Base-by-base conservation (phyloP, 2,113 vertebrate species). In the Leiothrix lutea region DNA sequence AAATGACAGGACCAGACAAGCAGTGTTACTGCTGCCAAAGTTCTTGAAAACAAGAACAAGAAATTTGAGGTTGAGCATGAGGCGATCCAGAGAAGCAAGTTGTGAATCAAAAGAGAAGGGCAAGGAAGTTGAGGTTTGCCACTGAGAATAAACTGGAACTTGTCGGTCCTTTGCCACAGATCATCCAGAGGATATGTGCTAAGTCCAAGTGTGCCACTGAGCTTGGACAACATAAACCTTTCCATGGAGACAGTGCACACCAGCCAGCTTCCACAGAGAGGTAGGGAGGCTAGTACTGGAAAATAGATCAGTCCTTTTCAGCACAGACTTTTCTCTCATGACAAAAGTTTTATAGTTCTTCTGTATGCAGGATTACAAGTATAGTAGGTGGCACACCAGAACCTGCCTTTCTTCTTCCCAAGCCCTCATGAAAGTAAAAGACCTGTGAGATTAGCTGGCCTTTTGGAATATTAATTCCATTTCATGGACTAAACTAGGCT, bases 1-100 rank as follows among this genome's bases (percentile, higher is more conserved):
- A 92, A 62, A 72, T 86, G 81, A 94, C 90, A 94, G 64, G 74
- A 95, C 60, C 62, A 94, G 88, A 95, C 71, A 92, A 85, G 87
- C 47, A 94, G 71, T 69, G 71, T 81, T 85, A 80, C 47, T 83
- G 79, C 79, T 93, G 92, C 92, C 94, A 95, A 94, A n/a, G 93
- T 91, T 95, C 66, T 61, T 70, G 62, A 77, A 81, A 81, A 61
- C 38, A 78, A 74, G 89, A 92, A 74, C 33, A 86, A 85, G 81
- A 91, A 95, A 83, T 83, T 0, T 67, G 54, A 95, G 85, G 81
- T 75, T 90, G 80, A 82, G 44, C 18, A 36, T 6, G 24, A 80
- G 35, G 50, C 2, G 1, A 88, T 86, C 67, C 42, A 83, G 67
- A 86, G 81, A 86, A 90, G 44, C 38, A 88, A 78, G 74, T 26